phyloP scores from a whole-genome alignment of 2,888 invertebrate species.

The Xanthorhoe designata region DNA sequence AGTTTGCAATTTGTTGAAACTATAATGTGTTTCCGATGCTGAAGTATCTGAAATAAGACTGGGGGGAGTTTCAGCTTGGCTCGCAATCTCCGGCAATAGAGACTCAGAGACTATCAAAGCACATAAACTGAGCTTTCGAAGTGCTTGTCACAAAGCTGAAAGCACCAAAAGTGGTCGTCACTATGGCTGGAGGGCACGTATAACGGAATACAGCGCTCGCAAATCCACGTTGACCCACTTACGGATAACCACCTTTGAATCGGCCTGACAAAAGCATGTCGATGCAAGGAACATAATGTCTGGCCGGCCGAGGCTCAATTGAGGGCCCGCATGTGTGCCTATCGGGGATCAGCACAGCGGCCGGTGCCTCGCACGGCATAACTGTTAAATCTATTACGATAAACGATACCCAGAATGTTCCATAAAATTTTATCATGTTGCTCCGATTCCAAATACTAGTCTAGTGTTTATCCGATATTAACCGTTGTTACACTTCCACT shows the following conservation, averaged over 20 bases:
- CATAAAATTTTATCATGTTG: slow-evolving; percentile 60
- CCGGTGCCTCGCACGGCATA: slow-evolving; percentile 50
- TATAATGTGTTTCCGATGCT: slow-evolving; percentile 44
- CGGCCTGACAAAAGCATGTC: slow-evolving; percentile 77
- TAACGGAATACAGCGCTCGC: slow-evolving; percentile 65
- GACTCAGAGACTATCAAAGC: slow-evolving; percentile 47
- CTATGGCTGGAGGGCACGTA: slow-evolving; percentile 55
- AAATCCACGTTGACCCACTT: slow-evolving; percentile 78
- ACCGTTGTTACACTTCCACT: slow-evolving; percentile 49
- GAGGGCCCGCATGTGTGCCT: slow-evolving; percentile 74
- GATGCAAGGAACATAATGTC: slow-evolving; percentile 76
- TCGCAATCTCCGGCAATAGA: slow-evolving; percentile 32
- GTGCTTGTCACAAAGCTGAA: slow-evolving; percentile 61
- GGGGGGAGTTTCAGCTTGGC: slow-evolving; percentile 33
- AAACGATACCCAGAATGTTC: slow-evolving; percentile 56
- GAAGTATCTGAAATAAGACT: slow-evolving; percentile 40
- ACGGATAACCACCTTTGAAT: slow-evolving; percentile 76
- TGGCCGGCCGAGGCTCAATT: slow-evolving; percentile 70
- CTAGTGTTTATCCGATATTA: slow-evolving; percentile 46
- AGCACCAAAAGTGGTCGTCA: slow-evolving; percentile 57
- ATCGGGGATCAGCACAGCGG: slow-evolving; percentile 61
- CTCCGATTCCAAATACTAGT: slow-evolving; percentile 52
- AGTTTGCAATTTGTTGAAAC: slow-evolving; percentile 42
- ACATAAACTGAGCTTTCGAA: slow-evolving; percentile 50
- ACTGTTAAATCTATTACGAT: slow-evolving; percentile 58